A percentile compares a stretch with the other conserved stretches of the same genome.
Evolutionary conservation across 2,888 invertebrate genomes (phyloP).

Genomic region (Tethea ocularis): DNA sequence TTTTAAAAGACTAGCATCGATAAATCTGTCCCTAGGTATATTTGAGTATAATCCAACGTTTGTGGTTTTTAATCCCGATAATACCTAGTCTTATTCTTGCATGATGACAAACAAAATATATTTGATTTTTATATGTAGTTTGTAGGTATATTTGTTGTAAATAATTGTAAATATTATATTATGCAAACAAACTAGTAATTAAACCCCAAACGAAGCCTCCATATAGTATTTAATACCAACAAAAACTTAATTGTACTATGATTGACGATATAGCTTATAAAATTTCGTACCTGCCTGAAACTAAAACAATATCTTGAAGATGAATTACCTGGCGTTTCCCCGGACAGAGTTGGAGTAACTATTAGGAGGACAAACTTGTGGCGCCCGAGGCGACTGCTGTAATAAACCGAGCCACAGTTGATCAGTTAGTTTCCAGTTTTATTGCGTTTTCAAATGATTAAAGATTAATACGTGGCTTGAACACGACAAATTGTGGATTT

Average conservation of each 20-base stretch:
- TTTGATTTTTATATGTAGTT: too few relatives aligned
- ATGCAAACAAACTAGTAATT: too few relatives aligned
- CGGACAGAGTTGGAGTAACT: neutral
- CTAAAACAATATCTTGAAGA: conserved; percentile 1
- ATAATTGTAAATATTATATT: too few relatives aligned
- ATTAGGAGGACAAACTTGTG: neutral
- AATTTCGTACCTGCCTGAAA: neutral
- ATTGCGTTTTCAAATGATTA: conserved; percentile 15
- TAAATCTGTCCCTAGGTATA: too few relatives aligned
- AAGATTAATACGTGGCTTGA: conserved; percentile 20
- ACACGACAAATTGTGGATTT: conserved; percentile 20
- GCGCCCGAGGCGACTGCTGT: conserved; percentile 1
- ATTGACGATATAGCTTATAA: neutral
- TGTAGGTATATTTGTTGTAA: too few relatives aligned
- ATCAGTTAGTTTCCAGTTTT: conserved; percentile 12
- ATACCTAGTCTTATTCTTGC: too few relatives aligned
- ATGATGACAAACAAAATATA: too few relatives aligned
- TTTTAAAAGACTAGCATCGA: too few relatives aligned
- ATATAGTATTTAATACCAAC: too few relatives aligned
- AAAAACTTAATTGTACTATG: neutral
- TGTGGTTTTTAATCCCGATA: too few relatives aligned
- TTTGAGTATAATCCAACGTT: too few relatives aligned
- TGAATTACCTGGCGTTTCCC: neutral
- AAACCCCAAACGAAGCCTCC: too few relatives aligned
- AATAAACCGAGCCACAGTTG: neutral